Evolutionary conservation across 1,140 invertebrate species (phyloP), one percentile per base, ranked within the genome.

Genomic region (Geopemphigus sp.): DNA sequence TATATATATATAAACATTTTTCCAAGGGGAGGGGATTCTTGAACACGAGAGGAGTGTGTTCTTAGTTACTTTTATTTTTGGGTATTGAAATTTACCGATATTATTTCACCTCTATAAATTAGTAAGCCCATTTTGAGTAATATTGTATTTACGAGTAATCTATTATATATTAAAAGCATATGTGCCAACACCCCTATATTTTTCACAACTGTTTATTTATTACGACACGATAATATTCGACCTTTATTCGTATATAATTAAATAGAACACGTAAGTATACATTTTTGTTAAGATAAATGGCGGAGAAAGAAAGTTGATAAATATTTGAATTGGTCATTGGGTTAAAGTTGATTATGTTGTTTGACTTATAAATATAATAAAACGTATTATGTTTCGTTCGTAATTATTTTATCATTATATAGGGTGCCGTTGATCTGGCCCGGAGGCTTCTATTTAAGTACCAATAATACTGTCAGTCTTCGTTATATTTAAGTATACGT

Each of bases 401-500:
- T 73, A 73, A 73, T 56, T 73, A 73, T 73, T 56, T 56, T 15
- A 56, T 73, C 70, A 54, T 73, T 73, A 73, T 64, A 39, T 12
- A 73, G 54, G 32, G 59, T 24, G 32, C 53, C 15, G 54, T 39
- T 24, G 6, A 22, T 24, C 39, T 39, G 15, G 73, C 54, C 73
- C 45, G n/a, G 54, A 45, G 73, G 73, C 15, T 50, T 68, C 19
- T 14, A 32, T n/a, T 32, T 1, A 12, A 11, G 12, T 56, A 73
- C 53, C n/a, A 59, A 59, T 61, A 76, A 59, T 17, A 57, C 73
- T 76, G 73, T 57, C 73, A 57, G 73, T 76, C 73, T 76, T 59
- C 32, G 53, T 76, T 59, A 59, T 32, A 14, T 56, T 73, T 26
- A 56, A 39, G 53, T 47, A 56, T 57, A n/a, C 12, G 39, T n/a